Evolutionary conservation across 1,140 invertebrate species (phyloP), one percentile per base, ranked within the genome.

Genomic region (Euwallacea similis): DNA sequence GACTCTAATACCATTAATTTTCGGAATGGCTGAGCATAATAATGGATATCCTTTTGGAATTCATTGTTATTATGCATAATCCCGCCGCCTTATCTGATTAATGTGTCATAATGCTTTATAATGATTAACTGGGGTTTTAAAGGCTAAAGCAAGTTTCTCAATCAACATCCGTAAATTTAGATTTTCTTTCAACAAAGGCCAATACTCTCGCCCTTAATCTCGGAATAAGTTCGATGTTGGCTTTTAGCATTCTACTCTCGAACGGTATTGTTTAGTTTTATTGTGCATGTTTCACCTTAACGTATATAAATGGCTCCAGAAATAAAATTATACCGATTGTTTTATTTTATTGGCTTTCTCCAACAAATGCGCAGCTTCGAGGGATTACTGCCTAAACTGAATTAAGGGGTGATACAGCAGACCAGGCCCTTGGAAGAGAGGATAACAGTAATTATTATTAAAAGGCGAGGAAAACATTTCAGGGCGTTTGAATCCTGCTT

Each of bases 251-350:
- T 72, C 70, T 47, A 47, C 42, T 67, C 70, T 72, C 70, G 70
- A 59, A 42, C 70, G 54, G 64, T 67, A 72, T 67, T 72, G 70
- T 72, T 72, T 72, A 66, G 70, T 42, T 72, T 72, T 72, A 72
- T 72, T 72, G 70, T 72, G 64, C 64, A 72, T 72, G 70, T 64
- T 72, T 72, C 70, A 72, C 70, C 70, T 72, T 72, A 72, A 72
- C 70, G 70, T 72, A 67, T 66, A 72, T 72, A 72, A 72, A 72
- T 72, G 55, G 70, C 70, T 58, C 10, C 46, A 9, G 64, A 62
- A 72, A 67, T 67, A 72, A 72, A 72, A 72, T 72, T 72, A 72
- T 72, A 72, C 70, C 65, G 70, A 72, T 67, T 72, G 70, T 67
- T 72, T 72, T 64, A 67, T 72, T 72, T 67, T 72, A 72, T 72